phyloP scores from a whole-genome alignment of 2,113 vertebrate genomes.

The Microtus pennsylvanicus region DNA sequence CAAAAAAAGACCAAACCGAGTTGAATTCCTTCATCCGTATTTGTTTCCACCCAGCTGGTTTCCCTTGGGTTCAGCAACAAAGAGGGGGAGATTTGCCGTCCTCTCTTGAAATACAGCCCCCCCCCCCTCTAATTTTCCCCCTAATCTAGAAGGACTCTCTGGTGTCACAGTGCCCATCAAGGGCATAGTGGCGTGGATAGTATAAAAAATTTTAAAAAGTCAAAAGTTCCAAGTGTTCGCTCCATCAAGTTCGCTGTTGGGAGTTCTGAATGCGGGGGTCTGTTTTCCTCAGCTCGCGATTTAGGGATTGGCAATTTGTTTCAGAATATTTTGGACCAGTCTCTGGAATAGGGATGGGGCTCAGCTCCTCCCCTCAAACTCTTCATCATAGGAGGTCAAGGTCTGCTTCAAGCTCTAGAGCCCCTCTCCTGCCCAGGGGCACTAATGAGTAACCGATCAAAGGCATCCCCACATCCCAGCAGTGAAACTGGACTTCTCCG shows the following conservation, averaged over 20 bases:
- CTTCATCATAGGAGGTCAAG: neutral
- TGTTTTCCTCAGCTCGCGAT: neutral
- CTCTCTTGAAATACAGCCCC: slow-evolving; percentile 73
- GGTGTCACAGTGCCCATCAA: neutral
- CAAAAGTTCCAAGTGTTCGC: neutral
- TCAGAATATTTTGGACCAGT: neutral
- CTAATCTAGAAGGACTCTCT: slow-evolving; percentile 6
- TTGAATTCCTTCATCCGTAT: slow-evolving; percentile 86
- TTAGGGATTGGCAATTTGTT: neutral
- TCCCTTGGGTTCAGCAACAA: slow-evolving; percentile 84
- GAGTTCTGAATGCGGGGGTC: neutral
- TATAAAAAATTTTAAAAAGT: slow-evolving; percentile 34
- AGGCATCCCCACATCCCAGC: neutral
- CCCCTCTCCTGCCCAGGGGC: neutral
- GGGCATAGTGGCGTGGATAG: neutral
- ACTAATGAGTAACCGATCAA: neutral
- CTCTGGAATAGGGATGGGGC: neutral
- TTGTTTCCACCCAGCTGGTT: slow-evolving; percentile 86
- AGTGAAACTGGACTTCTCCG: slow-evolving; percentile 16
- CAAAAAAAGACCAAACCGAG: slow-evolving; percentile 9
- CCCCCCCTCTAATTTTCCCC: neutral
- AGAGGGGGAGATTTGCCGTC: slow-evolving; percentile 77
- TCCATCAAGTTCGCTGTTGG: neutral
- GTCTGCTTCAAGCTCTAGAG: neutral
- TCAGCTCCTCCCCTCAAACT: neutral